Evolutionary conservation across 2,797 vertebrate genomes (phyloP).

Genomic region (Rachycentron canadum): DNA sequence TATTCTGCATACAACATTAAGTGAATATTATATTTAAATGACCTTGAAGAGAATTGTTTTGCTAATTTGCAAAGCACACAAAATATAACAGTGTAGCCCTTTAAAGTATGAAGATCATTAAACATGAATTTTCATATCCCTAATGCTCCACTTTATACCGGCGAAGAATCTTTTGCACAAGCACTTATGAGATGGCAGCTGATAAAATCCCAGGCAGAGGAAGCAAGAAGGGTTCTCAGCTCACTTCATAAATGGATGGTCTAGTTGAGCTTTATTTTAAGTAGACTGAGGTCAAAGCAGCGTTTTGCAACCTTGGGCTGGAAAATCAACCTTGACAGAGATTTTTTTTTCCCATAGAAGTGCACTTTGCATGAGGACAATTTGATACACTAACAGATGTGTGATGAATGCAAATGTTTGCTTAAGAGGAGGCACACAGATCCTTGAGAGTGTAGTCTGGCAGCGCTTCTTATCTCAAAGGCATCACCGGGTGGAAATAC

Average conservation of each 20-base stretch:
- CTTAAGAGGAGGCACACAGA: constrained; percentile 35
- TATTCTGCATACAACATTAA: constrained; percentile 34
- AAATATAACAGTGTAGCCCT: constrained; percentile 27
- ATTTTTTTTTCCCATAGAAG: constrained; percentile 31
- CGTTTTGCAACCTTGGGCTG: constrained; percentile 61
- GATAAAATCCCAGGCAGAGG: constrained; percentile 34
- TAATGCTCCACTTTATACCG: constrained; percentile 40
- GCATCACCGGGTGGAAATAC: constrained; percentile 58
- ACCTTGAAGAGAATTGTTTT: constrained; percentile 42
- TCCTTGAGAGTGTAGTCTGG: constrained; percentile 49
- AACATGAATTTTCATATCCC: constrained; percentile 51
- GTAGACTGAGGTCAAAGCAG: constrained; percentile 62
- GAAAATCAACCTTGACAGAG: constrained; percentile 68
- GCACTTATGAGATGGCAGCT: constrained; percentile 59
- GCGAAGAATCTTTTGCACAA: constrained; percentile 39
- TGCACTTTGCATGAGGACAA: constrained; percentile 52
- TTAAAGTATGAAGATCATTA: constrained; percentile 47
- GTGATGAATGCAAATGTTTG: constrained; percentile 71
- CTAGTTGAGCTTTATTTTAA: constrained; percentile 59
- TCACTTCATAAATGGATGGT: constrained; percentile 52
- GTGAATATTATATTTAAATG: constrained; percentile 37
- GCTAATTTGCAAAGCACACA: constrained; percentile 27
- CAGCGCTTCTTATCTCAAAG: constrained; percentile 66
- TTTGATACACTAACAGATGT: constrained; percentile 64
- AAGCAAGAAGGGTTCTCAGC: constrained; percentile 34